Percentiles rank a stretch among this genome's conserved stretches.
Evolutionary conservation across 2,888 invertebrate genomes (phyloP).

Genomic region (Metallyticus violacea): DNA sequence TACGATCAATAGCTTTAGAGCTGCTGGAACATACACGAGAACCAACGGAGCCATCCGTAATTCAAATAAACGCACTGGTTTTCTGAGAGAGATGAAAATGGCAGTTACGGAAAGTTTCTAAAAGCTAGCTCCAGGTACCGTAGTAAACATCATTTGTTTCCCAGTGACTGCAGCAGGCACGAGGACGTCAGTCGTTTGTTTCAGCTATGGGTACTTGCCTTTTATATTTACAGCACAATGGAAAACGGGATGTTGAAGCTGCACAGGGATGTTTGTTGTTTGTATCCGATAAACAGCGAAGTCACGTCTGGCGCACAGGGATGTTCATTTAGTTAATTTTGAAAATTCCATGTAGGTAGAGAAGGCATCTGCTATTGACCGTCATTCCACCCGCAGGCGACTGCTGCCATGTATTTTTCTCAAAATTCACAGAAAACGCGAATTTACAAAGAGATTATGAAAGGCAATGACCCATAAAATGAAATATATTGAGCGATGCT

Average conservation of each 20-base stretch:
- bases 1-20: too few relatives aligned
- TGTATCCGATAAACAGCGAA: not conserved
- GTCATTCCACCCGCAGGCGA: not conserved
- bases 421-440: not conserved
- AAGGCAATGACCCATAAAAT: not conserved
- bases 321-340: not conserved
- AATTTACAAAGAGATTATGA: not conserved
- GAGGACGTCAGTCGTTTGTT: not conserved
- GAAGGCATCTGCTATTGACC: not conserved
- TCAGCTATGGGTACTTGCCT: not conserved
- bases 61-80: too few relatives aligned
- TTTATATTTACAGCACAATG: not conserved
- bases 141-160: not conserved
- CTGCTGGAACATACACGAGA: too few relatives aligned
- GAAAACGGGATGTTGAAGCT: not conserved
- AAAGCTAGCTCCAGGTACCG: not conserved
- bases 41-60: too few relatives aligned
- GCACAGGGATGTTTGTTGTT: not conserved
- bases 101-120: not conserved
- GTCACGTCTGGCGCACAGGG: not conserved
- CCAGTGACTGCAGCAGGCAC: too few relatives aligned
- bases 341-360: not conserved
- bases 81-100: not conserved
- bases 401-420: too few relatives aligned
- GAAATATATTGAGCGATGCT: not conserved